Conservation (phyloP, 2,797 vertebrate species). For the Knipowitschia caucasica region DNA sequence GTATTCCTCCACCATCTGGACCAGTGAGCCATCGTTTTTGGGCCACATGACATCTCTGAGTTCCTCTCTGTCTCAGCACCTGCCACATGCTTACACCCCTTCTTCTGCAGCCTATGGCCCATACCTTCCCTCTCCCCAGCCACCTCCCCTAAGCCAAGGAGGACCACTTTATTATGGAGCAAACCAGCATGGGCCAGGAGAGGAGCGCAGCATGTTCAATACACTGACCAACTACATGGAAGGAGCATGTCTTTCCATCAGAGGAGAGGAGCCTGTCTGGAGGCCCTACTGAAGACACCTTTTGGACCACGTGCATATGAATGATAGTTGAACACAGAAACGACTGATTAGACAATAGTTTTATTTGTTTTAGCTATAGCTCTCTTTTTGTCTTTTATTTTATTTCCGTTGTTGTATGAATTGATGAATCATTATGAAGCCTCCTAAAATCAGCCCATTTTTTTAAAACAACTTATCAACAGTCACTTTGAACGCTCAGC, state of each 20-base stretch:
- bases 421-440: too few species aligned
- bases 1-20: constrained; percentile 53
- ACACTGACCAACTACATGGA: constrained; percentile 53
- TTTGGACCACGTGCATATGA: too few species aligned
- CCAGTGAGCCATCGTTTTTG: constrained; percentile 53
- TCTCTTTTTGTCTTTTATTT: too few species aligned
- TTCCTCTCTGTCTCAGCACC: constrained; percentile 57
- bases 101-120: constrained; percentile 39
- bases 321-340: too few species aligned
- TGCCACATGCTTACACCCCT: constrained; percentile 41
- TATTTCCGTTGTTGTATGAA: too few species aligned
- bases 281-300: constrained; percentile 70
- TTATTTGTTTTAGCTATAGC: too few species aligned
- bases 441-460: too few species aligned
- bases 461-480: too few species aligned
- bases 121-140: constrained; percentile 37
- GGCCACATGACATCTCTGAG: constrained; percentile 51
- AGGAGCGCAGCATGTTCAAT: constrained; percentile 39
- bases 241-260: constrained; percentile 49
- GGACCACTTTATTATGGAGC: constrained; percentile 48
- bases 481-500: too few species aligned
- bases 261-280: constrained; percentile 68
- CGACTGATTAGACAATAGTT: too few species aligned
- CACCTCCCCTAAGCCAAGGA: constrained; percentile 38
- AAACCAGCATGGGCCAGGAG: constrained; percentile 47